Evolutionary conservation across 2,797 vertebrate species (phyloP).

Genomic region (Xyrichtys novacula): DNA sequence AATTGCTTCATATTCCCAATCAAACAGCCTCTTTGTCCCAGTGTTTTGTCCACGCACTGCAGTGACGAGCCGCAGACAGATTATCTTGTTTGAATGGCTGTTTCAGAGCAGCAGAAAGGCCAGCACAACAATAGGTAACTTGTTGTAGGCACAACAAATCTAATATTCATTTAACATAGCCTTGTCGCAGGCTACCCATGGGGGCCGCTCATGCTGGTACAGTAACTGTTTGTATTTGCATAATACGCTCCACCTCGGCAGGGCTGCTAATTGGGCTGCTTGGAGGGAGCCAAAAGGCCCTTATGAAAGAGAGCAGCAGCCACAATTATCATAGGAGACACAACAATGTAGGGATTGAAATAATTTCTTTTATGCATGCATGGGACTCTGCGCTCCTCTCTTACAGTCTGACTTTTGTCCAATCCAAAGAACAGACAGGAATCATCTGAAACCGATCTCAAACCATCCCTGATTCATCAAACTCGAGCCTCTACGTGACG

Average conservation of each 20-base stretch:
- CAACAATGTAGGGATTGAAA: conserved; percentile 79
- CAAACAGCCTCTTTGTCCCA: conserved; percentile 82
- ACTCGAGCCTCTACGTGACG: not conserved
- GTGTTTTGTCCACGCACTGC: conserved; percentile 64
- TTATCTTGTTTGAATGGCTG: conserved; percentile 86
- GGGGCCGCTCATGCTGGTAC: conserved; percentile 70
- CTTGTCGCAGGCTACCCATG: conserved; percentile 59
- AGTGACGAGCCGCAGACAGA: conserved; percentile 83
- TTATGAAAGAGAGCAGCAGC: conserved; percentile 60
- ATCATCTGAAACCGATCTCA: not conserved
- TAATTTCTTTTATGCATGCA: conserved; percentile 66
- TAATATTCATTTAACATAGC: conserved; percentile 82
- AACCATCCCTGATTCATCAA: not conserved
- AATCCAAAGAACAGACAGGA: conserved; percentile 13
- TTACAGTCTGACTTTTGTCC: conserved; percentile 37
- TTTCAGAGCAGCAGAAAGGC: conserved; percentile 79
- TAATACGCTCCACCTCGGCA: conserved; percentile 69
- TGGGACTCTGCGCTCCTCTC: conserved; percentile 31
- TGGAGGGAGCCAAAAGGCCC: conserved; percentile 61
- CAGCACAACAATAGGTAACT: conserved; percentile 86
- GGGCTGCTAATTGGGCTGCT: conserved; percentile 74
- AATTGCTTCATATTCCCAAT: conserved; percentile 81
- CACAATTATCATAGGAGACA: conserved; percentile 70
- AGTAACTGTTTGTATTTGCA: conserved; percentile 79
- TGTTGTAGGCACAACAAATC: conserved; percentile 85